A percentile compares a stretch with the other conserved stretches of the same genome.
Evolutionary conservation across 2,888 invertebrate genomes (phyloP).

Genomic region (Eupelmus urozonus): DNA sequence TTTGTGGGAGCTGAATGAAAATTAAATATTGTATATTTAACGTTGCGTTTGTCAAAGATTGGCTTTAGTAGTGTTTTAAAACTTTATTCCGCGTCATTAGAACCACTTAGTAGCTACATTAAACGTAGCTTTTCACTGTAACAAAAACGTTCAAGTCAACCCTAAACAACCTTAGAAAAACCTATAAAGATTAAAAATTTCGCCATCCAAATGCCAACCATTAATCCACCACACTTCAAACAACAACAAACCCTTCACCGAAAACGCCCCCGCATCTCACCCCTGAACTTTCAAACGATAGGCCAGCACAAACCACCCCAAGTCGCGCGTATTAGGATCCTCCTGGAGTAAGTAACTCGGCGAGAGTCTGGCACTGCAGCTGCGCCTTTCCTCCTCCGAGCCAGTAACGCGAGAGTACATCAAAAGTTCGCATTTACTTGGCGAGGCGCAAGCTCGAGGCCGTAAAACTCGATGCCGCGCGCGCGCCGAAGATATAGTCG

Average conservation of each 20-base stretch:
- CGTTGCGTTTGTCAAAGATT: too few relatives aligned
- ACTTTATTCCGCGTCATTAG: too few relatives aligned
- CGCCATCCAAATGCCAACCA: too few relatives aligned
- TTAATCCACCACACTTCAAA: too few relatives aligned
- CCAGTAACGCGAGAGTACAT: conserved; percentile 66
- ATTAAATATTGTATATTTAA: too few relatives aligned
- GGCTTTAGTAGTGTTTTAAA: too few relatives aligned
- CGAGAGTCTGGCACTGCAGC: conserved; percentile 63
- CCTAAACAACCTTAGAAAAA: too few relatives aligned
- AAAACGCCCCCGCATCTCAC: not conserved
- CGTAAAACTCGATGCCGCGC: conserved; percentile 68
- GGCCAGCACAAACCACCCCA: conserved; percentile 45
- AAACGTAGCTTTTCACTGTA: too few relatives aligned
- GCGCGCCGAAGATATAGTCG: conserved; percentile 64
- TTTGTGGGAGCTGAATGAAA: not conserved
- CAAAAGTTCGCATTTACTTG: conserved; percentile 71
- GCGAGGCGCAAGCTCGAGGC: conserved; percentile 64
- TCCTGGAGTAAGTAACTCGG: conserved; percentile 65
- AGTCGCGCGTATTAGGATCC: conserved; percentile 46
- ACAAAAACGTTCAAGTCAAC: too few relatives aligned
- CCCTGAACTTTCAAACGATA: conserved; percentile 61
- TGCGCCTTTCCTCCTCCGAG: too few relatives aligned
- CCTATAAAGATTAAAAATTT: too few relatives aligned
- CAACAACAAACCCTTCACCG: conserved; percentile 11
- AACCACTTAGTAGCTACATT: too few relatives aligned